Conservation (phyloP, 2,888 invertebrate species). For the Hydropsyche betteni region DNA sequence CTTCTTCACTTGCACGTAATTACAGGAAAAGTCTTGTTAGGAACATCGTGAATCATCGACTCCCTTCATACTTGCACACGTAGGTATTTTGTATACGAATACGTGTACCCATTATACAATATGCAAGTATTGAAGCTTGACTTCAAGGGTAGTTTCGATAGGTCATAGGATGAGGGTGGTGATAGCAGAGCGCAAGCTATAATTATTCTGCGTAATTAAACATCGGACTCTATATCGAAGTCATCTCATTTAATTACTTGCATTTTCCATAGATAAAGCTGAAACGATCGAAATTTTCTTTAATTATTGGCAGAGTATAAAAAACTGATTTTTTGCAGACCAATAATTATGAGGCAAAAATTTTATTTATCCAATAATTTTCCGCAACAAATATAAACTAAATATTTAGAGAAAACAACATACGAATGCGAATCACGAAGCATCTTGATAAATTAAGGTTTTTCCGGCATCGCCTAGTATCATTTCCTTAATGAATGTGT, state of each 20-base stretch:
- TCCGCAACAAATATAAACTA: not conserved
- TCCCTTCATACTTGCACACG: conserved; percentile 37
- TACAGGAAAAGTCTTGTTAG: conserved; percentile 51
- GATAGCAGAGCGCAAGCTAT: conserved; percentile 58
- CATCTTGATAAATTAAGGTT: conserved; percentile 29
- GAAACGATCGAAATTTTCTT: no score
- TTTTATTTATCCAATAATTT: not conserved
- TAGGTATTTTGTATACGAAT: not conserved
- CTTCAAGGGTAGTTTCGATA: conserved; percentile 36
- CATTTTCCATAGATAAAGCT: not conserved
- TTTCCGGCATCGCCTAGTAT: conserved; percentile 25
- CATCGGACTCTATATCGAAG: conserved; percentile 54
- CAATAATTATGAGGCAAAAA: not conserved
- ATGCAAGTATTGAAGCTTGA: conserved; percentile 28
- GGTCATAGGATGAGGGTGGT: conserved; percentile 44
- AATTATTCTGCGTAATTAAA: conserved; percentile 70
- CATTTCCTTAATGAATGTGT: conserved; percentile 39
- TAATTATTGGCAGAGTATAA: no score
- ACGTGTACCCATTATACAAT: not conserved
- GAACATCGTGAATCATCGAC: conserved; percentile 46
- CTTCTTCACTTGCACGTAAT: conserved; percentile 48
- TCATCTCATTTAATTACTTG: conserved; percentile 25
- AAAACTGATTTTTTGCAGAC: not conserved
- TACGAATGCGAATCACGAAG: not conserved
- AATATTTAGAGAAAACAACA: not conserved